phyloP scores from a whole-genome alignment of 2,888 invertebrate species.

The Metallyticus violacea region DNA sequence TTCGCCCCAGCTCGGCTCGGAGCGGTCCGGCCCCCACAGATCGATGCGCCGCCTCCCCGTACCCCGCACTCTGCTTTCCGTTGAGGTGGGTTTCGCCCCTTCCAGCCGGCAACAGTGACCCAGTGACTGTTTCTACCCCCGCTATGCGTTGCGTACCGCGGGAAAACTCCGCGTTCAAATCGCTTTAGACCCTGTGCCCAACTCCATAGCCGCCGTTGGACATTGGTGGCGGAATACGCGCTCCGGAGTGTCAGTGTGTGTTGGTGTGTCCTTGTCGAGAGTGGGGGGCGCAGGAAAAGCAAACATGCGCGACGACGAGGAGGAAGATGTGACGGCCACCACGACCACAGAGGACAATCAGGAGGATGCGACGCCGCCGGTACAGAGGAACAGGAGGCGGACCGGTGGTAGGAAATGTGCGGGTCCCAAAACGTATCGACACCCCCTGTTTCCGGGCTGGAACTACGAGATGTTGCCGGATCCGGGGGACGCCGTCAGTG shows the following conservation, averaged over 20 bases:
- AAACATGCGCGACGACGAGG: slow-evolving; percentile 3
- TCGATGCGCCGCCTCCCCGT: not conserved
- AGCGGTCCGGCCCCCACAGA: not conserved
- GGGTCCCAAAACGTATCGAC: slow-evolving; percentile 25
- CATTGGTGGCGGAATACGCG: not conserved
- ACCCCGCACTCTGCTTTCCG: not conserved
- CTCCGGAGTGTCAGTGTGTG: not conserved
- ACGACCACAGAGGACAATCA: not conserved
- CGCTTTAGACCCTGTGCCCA: not conserved
- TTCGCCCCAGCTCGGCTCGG: slow-evolving; percentile 8
- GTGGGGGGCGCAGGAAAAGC: not conserved
- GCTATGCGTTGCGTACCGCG: not conserved
- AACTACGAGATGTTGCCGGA: slow-evolving; percentile 49
- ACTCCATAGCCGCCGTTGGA: not conserved
- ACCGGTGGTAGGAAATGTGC: not conserved
- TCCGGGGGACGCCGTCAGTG: slow-evolving; percentile 40
- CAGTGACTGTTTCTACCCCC: not conserved
- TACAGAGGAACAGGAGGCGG: not conserved
- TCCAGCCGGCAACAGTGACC: not conserved
- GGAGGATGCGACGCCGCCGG: not conserved
- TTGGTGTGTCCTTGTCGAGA: not conserved
- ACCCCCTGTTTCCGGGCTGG: slow-evolving; percentile 40
- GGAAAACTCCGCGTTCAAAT: not conserved
- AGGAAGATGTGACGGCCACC: not conserved
- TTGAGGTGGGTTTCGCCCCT: not conserved